Evolutionary conservation across 2,113 vertebrate genomes (phyloP).

Genomic region (Trichomycterus rosablanca): DNA sequence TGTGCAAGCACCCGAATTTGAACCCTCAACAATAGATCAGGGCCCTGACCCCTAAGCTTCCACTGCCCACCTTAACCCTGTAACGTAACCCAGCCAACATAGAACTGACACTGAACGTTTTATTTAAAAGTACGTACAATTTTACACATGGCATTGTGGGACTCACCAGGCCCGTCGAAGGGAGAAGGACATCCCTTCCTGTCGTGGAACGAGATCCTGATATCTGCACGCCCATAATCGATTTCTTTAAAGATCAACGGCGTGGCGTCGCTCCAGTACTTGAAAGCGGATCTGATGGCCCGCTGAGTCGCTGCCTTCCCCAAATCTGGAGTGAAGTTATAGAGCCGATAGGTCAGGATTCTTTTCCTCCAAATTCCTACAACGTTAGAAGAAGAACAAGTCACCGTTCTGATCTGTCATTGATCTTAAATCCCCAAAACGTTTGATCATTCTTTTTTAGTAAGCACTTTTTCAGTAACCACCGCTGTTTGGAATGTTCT

Average conservation of each 20-base stretch:
- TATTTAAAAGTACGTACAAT: no score
- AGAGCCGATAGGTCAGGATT: slow-evolving; percentile 76
- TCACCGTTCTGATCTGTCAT: no score
- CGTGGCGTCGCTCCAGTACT: slow-evolving; percentile 76
- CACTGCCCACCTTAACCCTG: no score
- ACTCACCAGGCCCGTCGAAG: slow-evolving; percentile 67
- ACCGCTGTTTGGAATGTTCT: no score
- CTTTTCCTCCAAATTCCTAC: slow-evolving; percentile 79
- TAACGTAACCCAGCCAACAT: background rate
- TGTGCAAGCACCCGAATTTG: no score
- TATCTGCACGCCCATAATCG: slow-evolving; percentile 68
- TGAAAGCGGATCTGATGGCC: slow-evolving; percentile 74
- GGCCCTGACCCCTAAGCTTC: no score
- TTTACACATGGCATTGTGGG: background rate
- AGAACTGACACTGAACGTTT: background rate
- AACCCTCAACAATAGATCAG: no score
- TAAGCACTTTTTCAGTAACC: no score
- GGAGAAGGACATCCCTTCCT: slow-evolving; percentile 57
- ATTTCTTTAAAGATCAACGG: slow-evolving; percentile 76
- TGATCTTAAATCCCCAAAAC: no score
- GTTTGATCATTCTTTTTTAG: no score
- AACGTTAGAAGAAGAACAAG: background rate
- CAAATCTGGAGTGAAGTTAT: slow-evolving; percentile 77
- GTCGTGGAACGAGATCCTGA: slow-evolving; percentile 76
- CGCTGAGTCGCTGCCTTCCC: slow-evolving; percentile 47